phyloP scores from a whole-genome alignment of 2,113 vertebrate genomes.

The Odontesthes bonariensis region DNA sequence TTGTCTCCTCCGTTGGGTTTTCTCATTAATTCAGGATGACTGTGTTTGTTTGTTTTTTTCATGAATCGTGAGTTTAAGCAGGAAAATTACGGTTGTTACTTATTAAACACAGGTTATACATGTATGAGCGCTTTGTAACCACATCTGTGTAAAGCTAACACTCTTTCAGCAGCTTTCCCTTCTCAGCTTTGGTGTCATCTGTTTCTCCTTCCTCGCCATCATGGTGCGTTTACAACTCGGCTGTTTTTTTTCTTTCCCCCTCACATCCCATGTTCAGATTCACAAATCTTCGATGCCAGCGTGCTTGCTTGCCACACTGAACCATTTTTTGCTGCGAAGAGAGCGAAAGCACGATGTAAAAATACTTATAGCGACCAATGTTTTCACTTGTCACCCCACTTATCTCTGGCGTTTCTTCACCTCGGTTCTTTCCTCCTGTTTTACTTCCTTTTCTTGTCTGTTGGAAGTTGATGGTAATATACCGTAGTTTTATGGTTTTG shows the following conservation, averaged over 20 bases:
- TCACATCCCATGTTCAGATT: constrained; percentile 1
- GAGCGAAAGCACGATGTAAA: constrained; percentile 4
- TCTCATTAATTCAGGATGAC: constrained; percentile 64
- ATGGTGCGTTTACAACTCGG: not conserved
- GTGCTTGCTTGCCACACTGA: constrained; percentile 12
- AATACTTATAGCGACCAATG: constrained; percentile 7
- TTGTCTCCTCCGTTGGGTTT: constrained; percentile 44
- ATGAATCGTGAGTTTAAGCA: constrained; percentile 34
- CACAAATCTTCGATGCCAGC: constrained; percentile 3
- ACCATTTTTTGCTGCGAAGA: constrained; percentile 17
- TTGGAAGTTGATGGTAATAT: constrained; percentile 38
- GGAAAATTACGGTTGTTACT: constrained; percentile 14
- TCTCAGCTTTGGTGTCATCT: not conserved
- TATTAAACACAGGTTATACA: constrained; percentile 53
- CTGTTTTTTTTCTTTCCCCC: not conserved
- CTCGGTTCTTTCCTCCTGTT: constrained; percentile 30
- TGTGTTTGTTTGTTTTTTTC: constrained; percentile 25
- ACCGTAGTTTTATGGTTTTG: constrained; percentile 21
- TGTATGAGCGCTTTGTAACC: constrained; percentile 35
- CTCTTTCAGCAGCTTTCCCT: constrained; percentile 6
- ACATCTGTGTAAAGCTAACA: constrained; percentile 46
- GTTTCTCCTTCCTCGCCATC: not conserved
- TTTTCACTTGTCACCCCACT: constrained; percentile 20
- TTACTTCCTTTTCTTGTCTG: constrained; percentile 44
- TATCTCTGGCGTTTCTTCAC: constrained; percentile 26